Evolutionary conservation across 2,113 vertebrate genomes (phyloP), one percentile per base, ranked within the genome.

Genomic region (Tylochromis polylepis): DNA sequence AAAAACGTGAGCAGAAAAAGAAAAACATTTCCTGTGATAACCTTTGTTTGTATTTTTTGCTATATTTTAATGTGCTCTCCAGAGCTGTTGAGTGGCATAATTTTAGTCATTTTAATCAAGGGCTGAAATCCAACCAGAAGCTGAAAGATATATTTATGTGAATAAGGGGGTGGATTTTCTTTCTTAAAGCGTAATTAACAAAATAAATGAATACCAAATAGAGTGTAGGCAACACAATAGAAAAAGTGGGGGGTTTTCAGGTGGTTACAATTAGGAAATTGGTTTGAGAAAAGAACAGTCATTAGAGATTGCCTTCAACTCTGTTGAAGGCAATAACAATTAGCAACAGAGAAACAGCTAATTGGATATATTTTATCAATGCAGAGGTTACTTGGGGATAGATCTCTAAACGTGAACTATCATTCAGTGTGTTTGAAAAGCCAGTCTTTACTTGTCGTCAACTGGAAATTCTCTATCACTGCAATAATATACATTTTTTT

Each of bases 1-100:
- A 20, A 99, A 99, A 97, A 99, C 99, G 99, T 99, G 93, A 98
- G 98, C 20, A 2, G 41, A 20, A n/a, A 46, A 14, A 38, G 31
- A 16, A 58, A 81, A 87, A 57, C 4, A 60, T 11, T 38, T 82
- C 31, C 43, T 65, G 12, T 67, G 8, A 77, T 81, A 60, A 60
- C 41, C 24, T 60, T 53, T 16, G 29, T 57, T 41, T 10, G 38
- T 10, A 38, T 43, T 24, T 38, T 70, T 24, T 31, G 43, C 24
- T 31, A 8, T 53, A 53, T 53, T 53, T n/a, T 77, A 31, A n/a
- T 53, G 8, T 77, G 16, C 24, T 11, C 18, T 1, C 72, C 46
- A 31, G 20, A 51, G 24, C 70, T 31, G 16, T 77, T 31, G 43
- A 77, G 11, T 20, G 10, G 46, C 15, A 18, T 20, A 29, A 31